These are phyloP conservation scores for Thamnophis sirtalis DNA, from an alignment of 2,113 vertebrate species.

Conservation along the genomic window DNA sequence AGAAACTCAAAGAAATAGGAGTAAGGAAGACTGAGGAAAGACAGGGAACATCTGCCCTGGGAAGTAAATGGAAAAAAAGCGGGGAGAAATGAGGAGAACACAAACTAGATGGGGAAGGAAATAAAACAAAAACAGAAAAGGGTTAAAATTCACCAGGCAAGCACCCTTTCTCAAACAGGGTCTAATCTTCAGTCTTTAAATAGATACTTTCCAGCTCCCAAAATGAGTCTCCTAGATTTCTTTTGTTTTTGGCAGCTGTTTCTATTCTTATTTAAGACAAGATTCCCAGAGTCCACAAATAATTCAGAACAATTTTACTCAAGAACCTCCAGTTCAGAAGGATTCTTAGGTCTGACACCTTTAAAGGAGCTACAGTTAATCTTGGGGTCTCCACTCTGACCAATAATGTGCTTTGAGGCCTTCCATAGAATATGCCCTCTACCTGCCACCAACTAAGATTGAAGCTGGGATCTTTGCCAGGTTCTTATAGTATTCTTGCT, in stretches of 20 bases:
- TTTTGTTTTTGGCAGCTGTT: background rate
- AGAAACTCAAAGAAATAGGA: background rate
- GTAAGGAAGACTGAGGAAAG: background rate
- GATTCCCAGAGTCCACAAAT: background rate
- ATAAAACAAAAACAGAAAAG: background rate
- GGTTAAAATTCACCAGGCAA: background rate
- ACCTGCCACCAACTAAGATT: background rate
- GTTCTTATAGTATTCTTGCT: background rate
- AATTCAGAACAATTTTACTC: background rate
- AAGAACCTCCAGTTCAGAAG: background rate
- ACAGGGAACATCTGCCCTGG: background rate
- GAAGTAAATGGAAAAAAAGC: background rate
- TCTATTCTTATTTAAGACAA: background rate
- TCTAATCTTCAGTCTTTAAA: background rate
- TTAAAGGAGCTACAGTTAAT: background rate
- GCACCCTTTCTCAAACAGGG: background rate
- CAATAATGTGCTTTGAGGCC: background rate
- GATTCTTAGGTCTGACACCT: background rate
- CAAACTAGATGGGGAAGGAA: background rate
- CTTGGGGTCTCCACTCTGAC: background rate
- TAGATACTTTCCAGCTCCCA: background rate
- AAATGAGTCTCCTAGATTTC: background rate
- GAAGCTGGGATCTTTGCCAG: background rate
- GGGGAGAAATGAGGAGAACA: background rate
- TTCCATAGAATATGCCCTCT: background rate